Evolutionary conservation across 1,140 invertebrate species (phyloP).

Genomic region (Muscidifurax raptorellus): DNA sequence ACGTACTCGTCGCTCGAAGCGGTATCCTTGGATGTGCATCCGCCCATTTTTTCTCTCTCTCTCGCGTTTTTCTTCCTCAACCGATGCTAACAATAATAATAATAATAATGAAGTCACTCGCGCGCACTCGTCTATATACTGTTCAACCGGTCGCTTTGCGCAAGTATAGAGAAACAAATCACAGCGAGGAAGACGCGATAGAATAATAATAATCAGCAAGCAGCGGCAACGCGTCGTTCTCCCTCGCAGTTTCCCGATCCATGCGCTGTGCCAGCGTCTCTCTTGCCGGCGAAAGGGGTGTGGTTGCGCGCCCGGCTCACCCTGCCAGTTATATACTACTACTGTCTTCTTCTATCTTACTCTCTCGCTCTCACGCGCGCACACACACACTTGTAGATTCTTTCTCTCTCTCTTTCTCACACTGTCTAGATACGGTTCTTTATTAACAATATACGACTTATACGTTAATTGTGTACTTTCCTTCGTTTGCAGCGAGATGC

Average conservation of each 20-base stretch:
- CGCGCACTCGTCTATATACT: background rate
- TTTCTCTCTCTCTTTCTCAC: constrained; percentile 25
- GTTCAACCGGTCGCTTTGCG: too few species aligned
- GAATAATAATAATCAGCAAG: background rate
- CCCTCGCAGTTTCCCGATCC: constrained; percentile 10
- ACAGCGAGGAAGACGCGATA: background rate
- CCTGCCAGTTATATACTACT: background rate
- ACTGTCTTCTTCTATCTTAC: background rate
- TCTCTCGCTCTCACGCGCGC: background rate
- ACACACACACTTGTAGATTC: background rate
- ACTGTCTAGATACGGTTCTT: background rate
- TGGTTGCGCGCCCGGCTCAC: constrained; percentile 27
- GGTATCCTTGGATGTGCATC: constrained; percentile 74
- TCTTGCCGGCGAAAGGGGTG: constrained; percentile 37
- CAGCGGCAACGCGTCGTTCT: background rate
- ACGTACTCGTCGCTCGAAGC: constrained; percentile 72
- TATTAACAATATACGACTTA: too few species aligned
- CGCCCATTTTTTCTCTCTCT: constrained; percentile 69
- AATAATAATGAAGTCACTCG: background rate
- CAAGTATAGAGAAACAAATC: background rate
- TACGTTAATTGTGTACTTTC: background rate
- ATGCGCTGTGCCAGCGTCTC: constrained; percentile 4
- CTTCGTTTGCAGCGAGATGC: background rate
- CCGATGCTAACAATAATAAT: background rate
- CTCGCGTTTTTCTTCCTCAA: too few species aligned